Evolutionary conservation across 2,888 invertebrate genomes (phyloP), one percentile per base, ranked within the genome.

Genomic region (Callyntrura sp.): DNA sequence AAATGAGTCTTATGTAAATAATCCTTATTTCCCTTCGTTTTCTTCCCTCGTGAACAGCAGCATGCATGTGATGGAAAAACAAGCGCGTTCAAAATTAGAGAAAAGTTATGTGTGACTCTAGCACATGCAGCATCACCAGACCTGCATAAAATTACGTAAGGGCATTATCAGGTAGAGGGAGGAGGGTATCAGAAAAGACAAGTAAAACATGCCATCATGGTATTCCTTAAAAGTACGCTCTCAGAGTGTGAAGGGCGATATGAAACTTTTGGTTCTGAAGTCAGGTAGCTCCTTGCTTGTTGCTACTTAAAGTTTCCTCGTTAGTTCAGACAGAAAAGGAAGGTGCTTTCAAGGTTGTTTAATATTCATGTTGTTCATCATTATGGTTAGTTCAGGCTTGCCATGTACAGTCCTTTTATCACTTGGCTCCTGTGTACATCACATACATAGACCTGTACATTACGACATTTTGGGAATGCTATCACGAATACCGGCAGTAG

Each of bases 1-100:
- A 17, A 23, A 85, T 35, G 60, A 9, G 45, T 12, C 48, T 45
- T 76, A 76, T 60, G 60, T 62, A 85, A 85, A 85, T 85, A 76
- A 85, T 85, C 85, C 25, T n/a, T 8, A 51, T 60, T 78, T 78
- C n/a, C 70, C 84, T 20, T 51, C 35, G 17, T 76, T 14, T 23
- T 65, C 65, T 23, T 79, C 55, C 35, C 28, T 55, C 78, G 55
- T 20, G n/a, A 76, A 11, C 1, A 48, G 20, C 17, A 45, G 28
- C 55, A 78, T 28, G 78, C 55, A 35, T n/a, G 60, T 17, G n/a
- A 60, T 12, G n/a, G 3, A 60, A 23, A 11, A 43, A n/a, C 20
- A 70, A 20, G 3, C 62, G 35, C 35, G 28, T 35, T 35, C 6
- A 35, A 35, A 35, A 35, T 35, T 4, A 35, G 35, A 35, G 6